Evolutionary conservation across 1,140 invertebrate genomes (phyloP), one percentile per base, ranked within the genome.

Genomic region (Aphelenchoides fujianensis): DNA sequence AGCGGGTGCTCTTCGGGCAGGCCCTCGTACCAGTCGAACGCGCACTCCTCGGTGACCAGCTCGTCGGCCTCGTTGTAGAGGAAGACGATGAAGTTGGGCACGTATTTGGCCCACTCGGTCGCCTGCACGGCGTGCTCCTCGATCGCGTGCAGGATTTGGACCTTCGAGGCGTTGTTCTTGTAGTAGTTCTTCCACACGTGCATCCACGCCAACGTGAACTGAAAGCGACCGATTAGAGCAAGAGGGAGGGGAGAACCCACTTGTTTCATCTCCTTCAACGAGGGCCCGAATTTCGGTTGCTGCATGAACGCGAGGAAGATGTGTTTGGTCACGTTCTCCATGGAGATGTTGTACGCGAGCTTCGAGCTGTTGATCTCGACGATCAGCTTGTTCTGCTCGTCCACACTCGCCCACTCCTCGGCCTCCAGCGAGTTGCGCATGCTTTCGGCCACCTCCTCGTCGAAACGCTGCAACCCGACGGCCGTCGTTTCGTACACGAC

Each of bases 331-430:
- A 76, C 62, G 1, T 76, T 66, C 12, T 76, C 75, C 75, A 74
- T 55, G 1, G 75, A 28, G 7, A 76, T 79, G 34, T 76, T 76
- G 36, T 79, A 79, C 0, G 75, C 75, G 0, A 76, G 27, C 37
- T 76, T 77, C 9, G 75, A 76, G 2, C 77, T 79, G 32, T 78
- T 76, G 19, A 76, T 76, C 57, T 76, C 75, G 35, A 76, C 35
- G 48, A 76, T 76, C 23, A 76, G 66, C 34, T 78, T 78, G 27
- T 61, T 32, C 63, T 63, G 59, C 54, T 48, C 35, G 3, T 55
- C 34, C 41, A 37, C 72, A 23, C 41, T 55, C 7, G 36, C 30
- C 7, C 41, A 53, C 1, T 69, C 67, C 12, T 75, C 73, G 2
- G 73, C 34, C 16, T 63, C 48, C 0, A 76, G 27, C n/a, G 73